Evolutionary conservation across 2,797 vertebrate species (phyloP).

Genomic region (Uromys caudimaculatus): DNA sequence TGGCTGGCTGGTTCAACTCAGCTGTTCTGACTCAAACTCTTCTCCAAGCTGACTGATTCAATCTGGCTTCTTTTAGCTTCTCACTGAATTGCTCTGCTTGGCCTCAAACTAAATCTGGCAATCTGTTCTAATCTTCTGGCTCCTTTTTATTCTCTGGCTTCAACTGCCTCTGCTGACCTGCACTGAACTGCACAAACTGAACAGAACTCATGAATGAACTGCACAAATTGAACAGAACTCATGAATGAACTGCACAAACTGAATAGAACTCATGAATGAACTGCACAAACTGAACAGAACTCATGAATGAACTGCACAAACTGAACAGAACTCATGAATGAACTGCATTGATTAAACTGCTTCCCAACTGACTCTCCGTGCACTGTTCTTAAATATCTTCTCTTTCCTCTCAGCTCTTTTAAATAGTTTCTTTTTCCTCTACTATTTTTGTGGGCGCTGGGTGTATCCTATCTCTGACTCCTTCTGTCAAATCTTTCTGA

Average conservation of each 20-base stretch:
- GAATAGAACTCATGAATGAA: too few species aligned
- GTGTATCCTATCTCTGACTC: not conserved
- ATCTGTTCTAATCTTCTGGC: not conserved
- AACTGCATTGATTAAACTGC: too few species aligned
- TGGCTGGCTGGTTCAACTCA: not conserved
- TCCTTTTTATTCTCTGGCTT: too few species aligned
- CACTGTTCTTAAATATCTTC: not conserved
- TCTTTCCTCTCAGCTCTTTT: not conserved
- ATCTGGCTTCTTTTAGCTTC: not conserved
- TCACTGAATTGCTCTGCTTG: not conserved
- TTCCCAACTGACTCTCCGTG: too few species aligned
- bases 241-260: too few species aligned
- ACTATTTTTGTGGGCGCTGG: not conserved
- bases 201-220: too few species aligned
- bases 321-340: too few species aligned
- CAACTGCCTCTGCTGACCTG: too few species aligned
- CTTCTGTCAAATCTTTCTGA: not conserved
- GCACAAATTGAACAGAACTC: too few species aligned
- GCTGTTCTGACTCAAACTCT: not conserved
- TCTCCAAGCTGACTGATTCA: not conserved
- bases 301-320: too few species aligned
- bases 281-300: too few species aligned
- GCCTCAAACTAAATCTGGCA: not conserved
- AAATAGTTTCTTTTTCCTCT: not conserved
- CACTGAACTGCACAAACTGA: too few species aligned